These are phyloP conservation scores for Cyclophora albipunctata DNA, from an alignment of 2,888 invertebrate species.

Conservation along the genomic window DNA sequence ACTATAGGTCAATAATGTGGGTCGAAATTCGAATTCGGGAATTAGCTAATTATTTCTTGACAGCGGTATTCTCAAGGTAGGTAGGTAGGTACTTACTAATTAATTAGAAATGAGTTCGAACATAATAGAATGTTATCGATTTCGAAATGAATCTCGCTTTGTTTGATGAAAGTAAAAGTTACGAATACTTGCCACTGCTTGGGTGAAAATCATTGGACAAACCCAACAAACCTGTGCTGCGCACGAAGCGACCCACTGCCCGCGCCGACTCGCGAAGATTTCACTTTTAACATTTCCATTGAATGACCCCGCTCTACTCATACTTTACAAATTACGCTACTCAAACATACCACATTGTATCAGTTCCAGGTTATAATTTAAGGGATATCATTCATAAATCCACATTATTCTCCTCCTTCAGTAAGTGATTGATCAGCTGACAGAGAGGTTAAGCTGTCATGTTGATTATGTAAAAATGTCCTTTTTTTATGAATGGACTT, in stretches of 20 bases:
- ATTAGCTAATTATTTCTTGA: slow-evolving; percentile 1
- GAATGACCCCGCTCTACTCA: slow-evolving; percentile 31
- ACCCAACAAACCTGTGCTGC: slow-evolving; percentile 60
- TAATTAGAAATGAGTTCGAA: too few relatives aligned
- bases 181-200: slow-evolving; percentile 33
- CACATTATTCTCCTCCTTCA: not conserved
- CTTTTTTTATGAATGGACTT: slow-evolving; percentile 11
- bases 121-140: slow-evolving; percentile 12
- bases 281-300: slow-evolving; percentile 64
- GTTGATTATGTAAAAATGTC: slow-evolving; percentile 39
- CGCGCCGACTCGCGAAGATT: slow-evolving; percentile 53
- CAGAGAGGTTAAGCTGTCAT: slow-evolving; percentile 39
- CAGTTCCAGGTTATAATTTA: slow-evolving; percentile 2
- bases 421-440: slow-evolving; percentile 30
- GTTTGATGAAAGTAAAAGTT: slow-evolving; percentile 67
- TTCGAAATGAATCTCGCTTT: slow-evolving; percentile 26
- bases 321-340: slow-evolving; percentile 2
- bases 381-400: slow-evolving; percentile 18
- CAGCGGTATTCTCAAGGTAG: not conserved
- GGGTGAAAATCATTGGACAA: slow-evolving; percentile 61
- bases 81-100: too few relatives aligned
- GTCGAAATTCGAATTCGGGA: too few relatives aligned
- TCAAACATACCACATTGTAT: not conserved
- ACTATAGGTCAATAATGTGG: too few relatives aligned
- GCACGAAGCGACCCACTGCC: slow-evolving; percentile 57